Base-by-base conservation (phyloP, 2,113 vertebrate species). In the Lepus europaeus region DNA sequence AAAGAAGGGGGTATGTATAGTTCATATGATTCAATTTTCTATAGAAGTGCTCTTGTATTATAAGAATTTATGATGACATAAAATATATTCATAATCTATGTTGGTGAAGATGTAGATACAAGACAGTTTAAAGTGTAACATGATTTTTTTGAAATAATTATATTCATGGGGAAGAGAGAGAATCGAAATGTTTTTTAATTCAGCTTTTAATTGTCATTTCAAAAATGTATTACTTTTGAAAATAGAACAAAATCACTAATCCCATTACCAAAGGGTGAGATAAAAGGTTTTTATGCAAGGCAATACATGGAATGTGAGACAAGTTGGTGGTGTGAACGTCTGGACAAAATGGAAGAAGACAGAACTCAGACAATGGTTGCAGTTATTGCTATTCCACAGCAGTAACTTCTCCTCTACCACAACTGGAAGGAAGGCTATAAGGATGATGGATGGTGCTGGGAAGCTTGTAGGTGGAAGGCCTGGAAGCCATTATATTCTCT, bases 401-500 rank as follows among this genome's bases (percentile, higher is more conserved):
- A 83, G 23, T 66, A 66, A 79, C 68, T 56, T 39, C 22, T 76
- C 51, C 51, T 82, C 56, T 45, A 39, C 39, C 89, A 74, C 85
- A 51, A n/a, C 20, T 82, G 51, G 64, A 88, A 95, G 36, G 22
- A 77, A 91, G 64, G 9, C n/a, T 83, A 11, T 94, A 63, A 79
- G 82, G 61, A 70, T 94, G 96, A 96, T 87, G 70, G 94, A 91
- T 95, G 76, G 76, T 29, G n/a, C 66, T 27, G n/a, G 49, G 87
- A 61, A 69, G 20, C 39, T 63, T 83, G 87, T 36, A 87, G 51
- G 72, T 76, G 36, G 89, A 93, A 91, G 20, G 5, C 53, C 27
- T 73, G 12, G 74, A 95, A 89, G 51, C 77, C 93, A 95, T 96
- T 96, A 94, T 22, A 14, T 78, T 96, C 94, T 95, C 53, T 87